These are phyloP conservation scores for Diarsia dahlii DNA, from an alignment of 2,888 invertebrate genomes.

Conservation along the genomic window DNA sequence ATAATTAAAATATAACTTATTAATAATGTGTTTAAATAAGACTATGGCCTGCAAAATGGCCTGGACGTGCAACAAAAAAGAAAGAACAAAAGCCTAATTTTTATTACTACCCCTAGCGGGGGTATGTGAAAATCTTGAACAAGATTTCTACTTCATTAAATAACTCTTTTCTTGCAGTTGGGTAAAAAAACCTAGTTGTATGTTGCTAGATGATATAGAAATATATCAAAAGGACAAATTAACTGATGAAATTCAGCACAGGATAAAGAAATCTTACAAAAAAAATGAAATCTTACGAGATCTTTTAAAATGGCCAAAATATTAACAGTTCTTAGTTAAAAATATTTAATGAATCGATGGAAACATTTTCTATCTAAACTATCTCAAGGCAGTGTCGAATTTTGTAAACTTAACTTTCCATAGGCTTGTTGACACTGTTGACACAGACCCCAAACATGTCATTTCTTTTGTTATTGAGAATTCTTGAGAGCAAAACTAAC, in stretches of 20 bases:
- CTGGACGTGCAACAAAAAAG: not conserved
- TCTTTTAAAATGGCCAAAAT: not conserved
- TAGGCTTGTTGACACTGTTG: not conserved
- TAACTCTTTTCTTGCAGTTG: no score
- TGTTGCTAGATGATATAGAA: no score
- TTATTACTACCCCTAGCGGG: not conserved
- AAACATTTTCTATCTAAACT: not conserved
- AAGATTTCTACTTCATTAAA: no score
- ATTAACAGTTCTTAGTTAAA: not conserved
- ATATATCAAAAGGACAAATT: not conserved
- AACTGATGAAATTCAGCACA: not conserved
- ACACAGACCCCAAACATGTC: no score
- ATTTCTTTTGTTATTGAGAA: no score
- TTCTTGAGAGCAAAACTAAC: no score
- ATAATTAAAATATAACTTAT: not conserved
- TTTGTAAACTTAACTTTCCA: not conserved
- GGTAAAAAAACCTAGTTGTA: no score
- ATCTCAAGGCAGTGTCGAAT: conserved; percentile 18
- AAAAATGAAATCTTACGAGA: not conserved
- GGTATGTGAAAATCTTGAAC: no score
- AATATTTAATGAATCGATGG: not conserved
- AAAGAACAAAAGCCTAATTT: not conserved
- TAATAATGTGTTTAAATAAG: not conserved
- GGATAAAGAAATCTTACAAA: not conserved
- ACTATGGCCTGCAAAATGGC: not conserved